phyloP scores from a whole-genome alignment of 1,140 invertebrate genomes.

The Oncopeltus fasciatus region DNA sequence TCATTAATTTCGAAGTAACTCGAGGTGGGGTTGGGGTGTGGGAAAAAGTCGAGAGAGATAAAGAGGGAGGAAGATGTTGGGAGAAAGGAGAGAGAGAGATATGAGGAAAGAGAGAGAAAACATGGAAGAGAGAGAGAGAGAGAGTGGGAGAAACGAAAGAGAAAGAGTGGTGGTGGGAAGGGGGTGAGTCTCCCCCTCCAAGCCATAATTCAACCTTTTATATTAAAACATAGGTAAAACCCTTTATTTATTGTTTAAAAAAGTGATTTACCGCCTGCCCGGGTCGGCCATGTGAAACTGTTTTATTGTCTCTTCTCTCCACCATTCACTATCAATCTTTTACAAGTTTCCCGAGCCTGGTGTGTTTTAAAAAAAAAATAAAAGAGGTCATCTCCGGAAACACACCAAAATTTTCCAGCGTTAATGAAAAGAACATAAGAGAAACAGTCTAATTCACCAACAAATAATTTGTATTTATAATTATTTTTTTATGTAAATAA shows the following conservation, averaged over 20 bases:
- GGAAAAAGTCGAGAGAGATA: no score
- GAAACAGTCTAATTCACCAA: no score
- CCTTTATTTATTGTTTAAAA: conserved; percentile 18
- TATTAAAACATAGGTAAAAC: conserved; percentile 19
- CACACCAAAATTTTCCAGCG: background rate
- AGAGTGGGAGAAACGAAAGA: background rate
- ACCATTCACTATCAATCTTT: background rate
- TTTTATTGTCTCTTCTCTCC: conserved; percentile 4
- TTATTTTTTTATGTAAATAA: no score
- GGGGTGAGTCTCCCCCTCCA: background rate
- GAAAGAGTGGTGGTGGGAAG: background rate
- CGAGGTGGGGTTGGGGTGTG: no score
- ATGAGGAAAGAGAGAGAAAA: background rate
- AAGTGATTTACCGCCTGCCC: background rate
- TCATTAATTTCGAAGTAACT: conserved; percentile 10
- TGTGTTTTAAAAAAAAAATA: background rate
- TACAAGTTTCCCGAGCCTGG: background rate
- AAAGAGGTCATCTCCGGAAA: no score
- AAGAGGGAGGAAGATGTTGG: no score
- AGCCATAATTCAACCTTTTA: conserved; percentile 15
- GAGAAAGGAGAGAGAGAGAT: no score
- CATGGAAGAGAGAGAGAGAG: background rate
- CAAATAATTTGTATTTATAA: no score
- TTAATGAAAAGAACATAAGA: no score
- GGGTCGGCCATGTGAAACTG: conserved; percentile 6